phyloP scores from a whole-genome alignment of 2,113 vertebrate genomes.

The Cryptoleucopteryx plumbea region DNA sequence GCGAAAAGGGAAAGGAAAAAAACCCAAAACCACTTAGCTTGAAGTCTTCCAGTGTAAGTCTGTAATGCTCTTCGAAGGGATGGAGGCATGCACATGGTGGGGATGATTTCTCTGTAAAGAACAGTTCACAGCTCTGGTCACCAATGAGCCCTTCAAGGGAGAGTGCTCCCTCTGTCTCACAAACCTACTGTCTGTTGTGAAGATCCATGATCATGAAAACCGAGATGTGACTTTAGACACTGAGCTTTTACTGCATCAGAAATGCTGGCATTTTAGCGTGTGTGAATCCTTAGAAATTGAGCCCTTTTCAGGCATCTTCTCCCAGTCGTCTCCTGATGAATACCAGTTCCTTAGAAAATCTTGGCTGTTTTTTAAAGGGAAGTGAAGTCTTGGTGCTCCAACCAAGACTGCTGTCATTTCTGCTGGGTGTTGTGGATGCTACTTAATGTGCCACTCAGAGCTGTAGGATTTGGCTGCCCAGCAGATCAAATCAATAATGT shows the following conservation, averaged over 20 bases:
- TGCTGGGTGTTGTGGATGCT: neutral
- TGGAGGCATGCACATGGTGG: rapidly evolving
- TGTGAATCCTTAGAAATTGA: neutral
- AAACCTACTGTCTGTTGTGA: neutral
- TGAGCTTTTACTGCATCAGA: neutral
- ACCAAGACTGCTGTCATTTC: rapidly evolving
- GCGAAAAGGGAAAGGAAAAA: neutral
- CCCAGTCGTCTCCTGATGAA: neutral
- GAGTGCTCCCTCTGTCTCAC: neutral
- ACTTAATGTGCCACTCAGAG: neutral
- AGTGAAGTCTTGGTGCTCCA: neutral
- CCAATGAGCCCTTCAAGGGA: neutral
- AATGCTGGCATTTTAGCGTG: rapidly evolving
- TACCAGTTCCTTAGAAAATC: neutral
- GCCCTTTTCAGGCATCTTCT: neutral
- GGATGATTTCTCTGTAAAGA: neutral
- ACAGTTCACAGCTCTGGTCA: neutral
- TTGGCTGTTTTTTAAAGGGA: neutral
- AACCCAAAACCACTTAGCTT: neutral
- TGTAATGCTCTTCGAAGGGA: neutral
- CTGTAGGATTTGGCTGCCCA: neutral
- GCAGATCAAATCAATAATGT: neutral
- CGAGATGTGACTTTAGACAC: neutral
- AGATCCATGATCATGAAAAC: neutral
- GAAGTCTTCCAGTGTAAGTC: neutral